These are phyloP conservation scores for Anagrus nilaparvatae DNA, from an alignment of 1,140 invertebrate genomes.

Conservation along the genomic window DNA sequence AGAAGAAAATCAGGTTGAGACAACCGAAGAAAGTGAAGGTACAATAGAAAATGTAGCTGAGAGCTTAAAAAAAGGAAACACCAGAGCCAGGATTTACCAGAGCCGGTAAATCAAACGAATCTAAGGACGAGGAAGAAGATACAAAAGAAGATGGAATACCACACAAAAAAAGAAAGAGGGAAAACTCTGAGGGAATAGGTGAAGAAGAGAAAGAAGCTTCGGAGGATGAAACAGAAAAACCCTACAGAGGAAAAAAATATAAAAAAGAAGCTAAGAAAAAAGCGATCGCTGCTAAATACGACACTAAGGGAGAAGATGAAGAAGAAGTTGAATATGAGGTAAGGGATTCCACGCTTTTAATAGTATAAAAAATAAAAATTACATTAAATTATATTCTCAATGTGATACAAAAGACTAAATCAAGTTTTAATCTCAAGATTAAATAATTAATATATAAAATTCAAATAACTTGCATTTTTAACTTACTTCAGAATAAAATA, in stretches of 20 bases:
- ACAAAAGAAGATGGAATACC: too few relatives aligned
- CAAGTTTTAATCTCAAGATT: background rate
- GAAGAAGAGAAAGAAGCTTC: slow-evolving; percentile 5
- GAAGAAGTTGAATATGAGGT: slow-evolving; percentile 34
- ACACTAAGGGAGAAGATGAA: slow-evolving; percentile 13
- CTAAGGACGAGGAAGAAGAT: too few relatives aligned
- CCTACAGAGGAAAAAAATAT: slow-evolving; percentile 9
- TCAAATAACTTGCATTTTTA: background rate
- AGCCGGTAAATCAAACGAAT: too few relatives aligned
- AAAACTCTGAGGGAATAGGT: background rate
- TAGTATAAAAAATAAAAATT: background rate
- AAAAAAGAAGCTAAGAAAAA: slow-evolving; percentile 22
- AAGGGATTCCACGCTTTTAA: slow-evolving; percentile 2
- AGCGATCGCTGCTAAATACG: too few relatives aligned
- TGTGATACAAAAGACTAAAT: too few relatives aligned
- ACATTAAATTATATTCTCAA: too few relatives aligned
- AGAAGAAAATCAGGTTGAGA: too few relatives aligned
- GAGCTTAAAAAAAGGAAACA: slow-evolving; percentile 3
- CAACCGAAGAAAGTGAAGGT: too few relatives aligned
- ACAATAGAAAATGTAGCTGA: background rate
- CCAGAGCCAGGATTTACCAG: too few relatives aligned
- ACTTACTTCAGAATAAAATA: background rate
- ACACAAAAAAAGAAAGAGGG: slow-evolving; percentile 3
- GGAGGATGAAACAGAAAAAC: slow-evolving; percentile 1
- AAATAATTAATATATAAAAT: background rate